Evolutionary conservation across 2,113 vertebrate species (phyloP).

Genomic region (Syrmaticus mikado): DNA sequence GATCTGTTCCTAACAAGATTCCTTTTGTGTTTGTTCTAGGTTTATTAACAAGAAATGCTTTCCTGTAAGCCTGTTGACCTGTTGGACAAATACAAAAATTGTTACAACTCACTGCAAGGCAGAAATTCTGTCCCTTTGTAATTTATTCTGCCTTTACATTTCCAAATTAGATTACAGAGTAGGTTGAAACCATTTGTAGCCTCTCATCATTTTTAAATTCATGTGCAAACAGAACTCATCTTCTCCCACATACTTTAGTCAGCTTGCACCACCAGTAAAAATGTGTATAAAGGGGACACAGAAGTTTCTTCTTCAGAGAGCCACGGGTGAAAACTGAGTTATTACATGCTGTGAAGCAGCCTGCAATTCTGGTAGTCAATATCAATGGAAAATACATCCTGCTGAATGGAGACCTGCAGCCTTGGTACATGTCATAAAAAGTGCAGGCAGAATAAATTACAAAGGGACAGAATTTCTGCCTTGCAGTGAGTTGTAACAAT

Average conservation of each 20-base stretch:
- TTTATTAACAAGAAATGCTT: slow-evolving; percentile 16
- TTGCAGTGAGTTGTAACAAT: too few relatives aligned
- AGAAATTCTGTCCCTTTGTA: background rate
- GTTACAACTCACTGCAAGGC: background rate
- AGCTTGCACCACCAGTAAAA: background rate
- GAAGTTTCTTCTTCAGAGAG: background rate
- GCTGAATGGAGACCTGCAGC: background rate
- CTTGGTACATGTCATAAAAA: background rate
- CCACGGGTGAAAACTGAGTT: background rate
- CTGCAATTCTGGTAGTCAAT: background rate
- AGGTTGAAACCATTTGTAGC: background rate
- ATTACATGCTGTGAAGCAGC: background rate
- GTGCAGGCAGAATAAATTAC: too few relatives aligned
- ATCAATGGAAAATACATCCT: background rate
- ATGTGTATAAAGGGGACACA: background rate
- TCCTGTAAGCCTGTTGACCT: background rate
- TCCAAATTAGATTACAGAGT: background rate
- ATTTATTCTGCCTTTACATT: slow-evolving; percentile 13
- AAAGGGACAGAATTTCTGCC: too few relatives aligned
- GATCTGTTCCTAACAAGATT: background rate
- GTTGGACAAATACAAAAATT: background rate
- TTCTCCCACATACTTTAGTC: background rate
- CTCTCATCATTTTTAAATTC: background rate
- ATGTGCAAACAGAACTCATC: background rate
- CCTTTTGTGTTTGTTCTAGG: background rate